phyloP scores from a whole-genome alignment of 2,113 vertebrate genomes.

The Hipposideros armiger region DNA sequence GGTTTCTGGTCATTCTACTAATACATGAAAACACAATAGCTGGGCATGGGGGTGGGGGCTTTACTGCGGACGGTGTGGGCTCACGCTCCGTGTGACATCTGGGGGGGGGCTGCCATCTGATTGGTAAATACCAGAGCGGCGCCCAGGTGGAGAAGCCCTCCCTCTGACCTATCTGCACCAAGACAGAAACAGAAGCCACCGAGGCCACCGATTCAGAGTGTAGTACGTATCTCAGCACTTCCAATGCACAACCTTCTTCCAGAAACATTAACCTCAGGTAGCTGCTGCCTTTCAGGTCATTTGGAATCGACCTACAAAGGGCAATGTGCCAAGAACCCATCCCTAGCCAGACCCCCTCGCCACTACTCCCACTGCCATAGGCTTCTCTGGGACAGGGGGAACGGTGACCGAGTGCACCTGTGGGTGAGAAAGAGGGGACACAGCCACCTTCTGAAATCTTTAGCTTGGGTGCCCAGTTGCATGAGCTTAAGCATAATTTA shows the following conservation, averaged over 20 bases:
- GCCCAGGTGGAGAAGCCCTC: neutral
- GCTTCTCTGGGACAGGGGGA: too few species aligned
- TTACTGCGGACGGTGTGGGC: fast-evolving
- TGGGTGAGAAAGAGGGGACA: too few species aligned
- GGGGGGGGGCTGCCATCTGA: neutral
- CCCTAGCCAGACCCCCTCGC: fast-evolving
- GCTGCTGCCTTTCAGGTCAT: neutral
- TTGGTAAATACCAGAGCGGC: too few species aligned
- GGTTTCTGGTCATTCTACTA: fast-evolving
- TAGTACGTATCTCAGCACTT: neutral
- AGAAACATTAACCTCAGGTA: fast-evolving
- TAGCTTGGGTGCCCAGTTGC: fast-evolving
- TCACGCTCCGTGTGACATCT: fast-evolving
- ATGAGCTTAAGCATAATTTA: too few species aligned
- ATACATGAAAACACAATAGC: fast-evolving
- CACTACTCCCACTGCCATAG: fast-evolving
- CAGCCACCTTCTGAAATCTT: neutral
- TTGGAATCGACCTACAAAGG: fast-evolving
- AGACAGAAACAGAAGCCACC: neutral
- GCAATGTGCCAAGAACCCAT: neutral
- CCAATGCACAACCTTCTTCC: fast-evolving
- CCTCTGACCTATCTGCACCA: neutral
- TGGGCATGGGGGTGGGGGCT: fast-evolving
- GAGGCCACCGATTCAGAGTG: fast-evolving
- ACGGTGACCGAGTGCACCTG: fast-evolving